Evolutionary conservation across 2,888 invertebrate species (phyloP).

Genomic region (Stomorhina lunata): DNA sequence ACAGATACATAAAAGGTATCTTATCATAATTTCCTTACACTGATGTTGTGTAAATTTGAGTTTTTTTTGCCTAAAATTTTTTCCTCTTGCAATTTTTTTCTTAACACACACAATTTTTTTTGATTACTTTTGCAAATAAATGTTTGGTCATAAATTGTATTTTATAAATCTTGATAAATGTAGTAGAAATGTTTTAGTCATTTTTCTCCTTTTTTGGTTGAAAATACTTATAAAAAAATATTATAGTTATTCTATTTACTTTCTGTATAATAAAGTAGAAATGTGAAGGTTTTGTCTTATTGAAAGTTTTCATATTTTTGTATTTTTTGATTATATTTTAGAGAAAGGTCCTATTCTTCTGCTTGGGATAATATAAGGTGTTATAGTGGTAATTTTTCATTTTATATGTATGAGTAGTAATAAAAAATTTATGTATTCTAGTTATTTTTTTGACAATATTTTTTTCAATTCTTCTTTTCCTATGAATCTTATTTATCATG

Average conservation of each 20-base stretch:
- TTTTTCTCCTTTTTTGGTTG: conserved; percentile 15
- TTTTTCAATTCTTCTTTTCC: not conserved
- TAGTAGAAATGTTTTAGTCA: conserved; percentile 52
- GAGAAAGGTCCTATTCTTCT: not conserved
- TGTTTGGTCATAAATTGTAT: conserved; percentile 61
- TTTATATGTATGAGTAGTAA: not conserved
- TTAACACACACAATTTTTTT: conserved; percentile 20
- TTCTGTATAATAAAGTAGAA: not conserved
- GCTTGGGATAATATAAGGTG: conserved; percentile 40
- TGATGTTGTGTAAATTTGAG: conserved; percentile 17
- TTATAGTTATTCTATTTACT: conserved; percentile 12
- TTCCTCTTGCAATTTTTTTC: conserved; percentile 3
- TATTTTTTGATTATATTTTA: not conserved
- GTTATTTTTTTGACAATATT: conserved; percentile 24
- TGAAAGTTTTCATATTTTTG: not conserved
- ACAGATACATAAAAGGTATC: conserved; percentile 25
- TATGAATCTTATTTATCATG: conserved; percentile 11
- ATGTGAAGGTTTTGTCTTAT: not conserved
- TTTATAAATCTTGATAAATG: conserved; percentile 65
- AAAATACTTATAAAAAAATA: conserved; percentile 3
- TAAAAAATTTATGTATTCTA: not conserved
- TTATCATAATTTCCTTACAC: conserved; percentile 41
- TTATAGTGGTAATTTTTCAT: conserved; percentile 48
- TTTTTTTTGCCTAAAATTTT: not conserved
- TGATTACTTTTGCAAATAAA: conserved; percentile 57